Base-by-base conservation (phyloP, 1,140 invertebrate genomes). In the Brevipalpus yothersi region DNA sequence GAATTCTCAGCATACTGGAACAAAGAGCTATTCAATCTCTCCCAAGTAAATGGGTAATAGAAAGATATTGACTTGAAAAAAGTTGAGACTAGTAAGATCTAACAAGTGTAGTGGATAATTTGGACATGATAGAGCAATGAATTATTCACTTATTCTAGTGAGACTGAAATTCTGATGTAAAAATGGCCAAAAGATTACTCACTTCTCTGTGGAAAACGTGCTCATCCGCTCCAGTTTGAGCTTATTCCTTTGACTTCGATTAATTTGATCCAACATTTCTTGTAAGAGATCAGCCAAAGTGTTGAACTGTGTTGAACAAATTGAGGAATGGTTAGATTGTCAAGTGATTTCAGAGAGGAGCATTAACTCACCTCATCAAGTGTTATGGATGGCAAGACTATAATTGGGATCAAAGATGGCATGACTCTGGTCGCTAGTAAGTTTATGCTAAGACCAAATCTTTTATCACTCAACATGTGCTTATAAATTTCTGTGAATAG, bases 391-490 rank as follows among this genome's bases (percentile, higher is more conserved):
- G 88, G 84, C 71, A 91, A 92, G 47, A 95, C 82, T 2, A 89
- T 86, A 67, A 91, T 87, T 39, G 92, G 91, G 54, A 91, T 79
- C 8, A 95, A 74, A 11, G 83, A 79, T 0, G 91, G 92, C 78
- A 96, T 88, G 41, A 94, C 86, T 43, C 43, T 80, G 0, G 85
- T 92, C 0, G 91, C 90, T 79, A 95, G 84, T 64, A 92, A 76
- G 69, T 86, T 90, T 13, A 92, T 82, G 2, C 83, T 86, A 45
- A 95, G 73, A 13, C 87, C 90, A 71, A 89, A 94, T 67, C 83
- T 86, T 69, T 88, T 89, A 63, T 72, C 69, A 70, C 93, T 88
- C 67, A 80, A 79, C 62, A 94, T 74, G 65, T 86, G 74, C 66
- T 83, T 82, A 74, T 94, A 95, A 70, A 95, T 88, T 72, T 82